These are phyloP conservation scores for Anser brachyrhynchus DNA, from an alignment of 2,113 vertebrate species.

Conservation along the genomic window DNA sequence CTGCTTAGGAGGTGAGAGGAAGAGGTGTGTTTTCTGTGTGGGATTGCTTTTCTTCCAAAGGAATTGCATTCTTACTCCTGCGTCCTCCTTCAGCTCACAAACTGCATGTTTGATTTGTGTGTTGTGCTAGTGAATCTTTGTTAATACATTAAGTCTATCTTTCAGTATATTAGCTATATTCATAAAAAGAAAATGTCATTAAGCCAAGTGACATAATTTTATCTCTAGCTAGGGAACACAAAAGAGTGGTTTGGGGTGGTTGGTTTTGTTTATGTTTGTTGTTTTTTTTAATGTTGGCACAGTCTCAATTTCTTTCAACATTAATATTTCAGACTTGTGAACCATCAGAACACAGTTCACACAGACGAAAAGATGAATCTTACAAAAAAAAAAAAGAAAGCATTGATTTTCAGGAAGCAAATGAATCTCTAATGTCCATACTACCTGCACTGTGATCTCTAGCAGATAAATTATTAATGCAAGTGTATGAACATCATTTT, in stretches of 20 bases:
- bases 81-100: neutral
- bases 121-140: neutral
- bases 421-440: conserved; percentile 63
- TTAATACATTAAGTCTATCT: neutral
- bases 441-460: conserved; percentile 70
- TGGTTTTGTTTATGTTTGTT: neutral
- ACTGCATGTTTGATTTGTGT: neutral
- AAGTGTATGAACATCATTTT: conserved; percentile 80
- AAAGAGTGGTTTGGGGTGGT: neutral
- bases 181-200: conserved; percentile 1
- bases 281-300: neutral
- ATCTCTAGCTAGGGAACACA: neutral
- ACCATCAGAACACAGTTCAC: conserved; percentile 40
- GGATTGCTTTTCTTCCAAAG: neutral
- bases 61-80: neutral
- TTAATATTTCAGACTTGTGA: conserved; percentile 53
- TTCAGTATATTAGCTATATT: neutral
- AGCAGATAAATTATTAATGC: conserved; percentile 80
- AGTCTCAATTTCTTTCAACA: conserved; percentile 38
- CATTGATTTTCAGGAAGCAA: conserved; percentile 60
- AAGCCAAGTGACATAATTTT: conserved; percentile 1
- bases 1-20: neutral
- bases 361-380: conserved; percentile 50
- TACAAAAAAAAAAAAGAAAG: conserved; percentile 31
- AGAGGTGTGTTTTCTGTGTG: neutral